These are phyloP conservation scores for Melieria omissa DNA, from an alignment of 2,888 invertebrate genomes.

Conservation along the genomic window DNA sequence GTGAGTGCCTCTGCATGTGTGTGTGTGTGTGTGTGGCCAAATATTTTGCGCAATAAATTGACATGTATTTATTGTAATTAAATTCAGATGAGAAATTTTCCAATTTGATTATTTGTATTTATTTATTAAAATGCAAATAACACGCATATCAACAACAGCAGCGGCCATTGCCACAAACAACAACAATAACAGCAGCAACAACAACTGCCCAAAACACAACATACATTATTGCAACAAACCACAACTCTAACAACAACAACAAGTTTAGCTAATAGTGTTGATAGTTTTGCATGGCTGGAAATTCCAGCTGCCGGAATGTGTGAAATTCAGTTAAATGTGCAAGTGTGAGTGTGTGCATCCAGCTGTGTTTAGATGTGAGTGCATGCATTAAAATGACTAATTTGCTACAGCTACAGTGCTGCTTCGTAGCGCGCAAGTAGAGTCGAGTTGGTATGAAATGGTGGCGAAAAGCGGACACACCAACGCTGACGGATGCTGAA, in stretches of 20 bases:
- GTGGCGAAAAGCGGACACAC: no score
- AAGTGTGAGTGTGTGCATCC: no score
- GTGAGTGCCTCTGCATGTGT: no score
- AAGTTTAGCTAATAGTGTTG: background rate
- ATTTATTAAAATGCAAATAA: conserved; percentile 38
- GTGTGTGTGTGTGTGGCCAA: no score
- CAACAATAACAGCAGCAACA: background rate
- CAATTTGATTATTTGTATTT: conserved; percentile 35
- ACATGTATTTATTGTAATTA: conserved; percentile 34
- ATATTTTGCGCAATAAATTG: conserved; percentile 20
- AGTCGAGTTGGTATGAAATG: no score
- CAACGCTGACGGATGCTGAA: no score
- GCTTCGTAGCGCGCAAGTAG: no score
- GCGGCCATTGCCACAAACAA: background rate
- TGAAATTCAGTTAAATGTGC: no score
- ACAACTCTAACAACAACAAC: background rate
- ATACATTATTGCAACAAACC: background rate
- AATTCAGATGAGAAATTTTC: conserved; percentile 36
- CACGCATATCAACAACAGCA: conserved; percentile 15
- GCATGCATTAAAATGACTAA: no score
- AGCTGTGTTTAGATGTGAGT: no score
- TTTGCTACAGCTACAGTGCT: no score
- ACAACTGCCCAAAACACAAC: background rate
- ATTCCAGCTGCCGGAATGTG: background rate
- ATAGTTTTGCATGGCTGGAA: background rate